Evolutionary conservation across 2,888 invertebrate genomes (phyloP).

Genomic region (Carabus problematicus): DNA sequence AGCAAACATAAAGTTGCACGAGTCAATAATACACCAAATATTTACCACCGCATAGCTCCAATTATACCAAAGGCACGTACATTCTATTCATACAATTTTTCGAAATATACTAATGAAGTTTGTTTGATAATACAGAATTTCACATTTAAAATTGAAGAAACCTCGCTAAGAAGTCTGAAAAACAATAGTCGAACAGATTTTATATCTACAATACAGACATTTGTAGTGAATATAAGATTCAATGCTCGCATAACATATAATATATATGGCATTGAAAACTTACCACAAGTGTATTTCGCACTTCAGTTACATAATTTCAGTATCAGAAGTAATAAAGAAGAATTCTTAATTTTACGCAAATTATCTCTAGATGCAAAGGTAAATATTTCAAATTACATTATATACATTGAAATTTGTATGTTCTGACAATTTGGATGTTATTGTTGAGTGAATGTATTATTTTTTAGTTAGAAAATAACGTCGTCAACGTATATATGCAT

Average conservation of each 20-base stretch:
- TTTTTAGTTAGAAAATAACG: constrained; percentile 66
- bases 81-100: constrained; percentile 26
- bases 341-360: constrained; percentile 64
- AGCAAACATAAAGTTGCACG: constrained; percentile 60
- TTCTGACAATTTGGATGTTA: constrained; percentile 1
- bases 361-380: constrained; percentile 73
- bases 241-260: constrained; percentile 45
- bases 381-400: constrained; percentile 44
- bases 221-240: constrained; percentile 44
- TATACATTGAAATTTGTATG: constrained; percentile 4
- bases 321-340: constrained; percentile 67
- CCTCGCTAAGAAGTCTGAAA: constrained; percentile 72
- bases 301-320: constrained; percentile 70
- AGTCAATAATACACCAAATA: constrained; percentile 61
- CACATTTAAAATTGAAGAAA: constrained; percentile 71
- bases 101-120: not conserved
- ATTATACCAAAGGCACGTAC: constrained; percentile 77
- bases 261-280: constrained; percentile 48
- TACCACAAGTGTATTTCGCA: constrained; percentile 69
- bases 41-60: constrained; percentile 73
- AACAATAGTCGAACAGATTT: constrained; percentile 75
- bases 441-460: constrained; percentile 10
- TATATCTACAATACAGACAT: constrained; percentile 63
- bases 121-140: constrained; percentile 30
- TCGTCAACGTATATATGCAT: constrained; percentile 71